Evolutionary conservation across 2,113 vertebrate species (phyloP).

Genomic region (Steatornis caripensis): DNA sequence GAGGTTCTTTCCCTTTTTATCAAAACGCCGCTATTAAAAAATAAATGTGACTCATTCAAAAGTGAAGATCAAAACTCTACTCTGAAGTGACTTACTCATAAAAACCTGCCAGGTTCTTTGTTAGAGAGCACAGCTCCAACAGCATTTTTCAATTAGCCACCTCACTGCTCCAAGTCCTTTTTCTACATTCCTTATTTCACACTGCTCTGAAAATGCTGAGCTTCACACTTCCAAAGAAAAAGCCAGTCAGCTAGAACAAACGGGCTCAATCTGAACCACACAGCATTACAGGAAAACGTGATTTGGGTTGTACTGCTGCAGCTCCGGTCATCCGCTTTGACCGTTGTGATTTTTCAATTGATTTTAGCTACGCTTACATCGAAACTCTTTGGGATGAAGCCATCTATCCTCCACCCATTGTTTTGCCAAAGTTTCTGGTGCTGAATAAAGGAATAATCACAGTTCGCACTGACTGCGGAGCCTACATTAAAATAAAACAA

Average conservation of each 20-base stretch:
- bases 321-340: not conserved
- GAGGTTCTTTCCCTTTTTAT: not conserved
- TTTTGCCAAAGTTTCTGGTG: not conserved
- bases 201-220: slow-evolving; percentile 63
- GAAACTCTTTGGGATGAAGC: not conserved
- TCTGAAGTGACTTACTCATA: slow-evolving; percentile 24
- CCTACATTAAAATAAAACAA: not conserved
- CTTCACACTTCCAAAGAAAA: slow-evolving; percentile 59
- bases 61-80: slow-evolving; percentile 38
- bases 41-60: slow-evolving; percentile 9
- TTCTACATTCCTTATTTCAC: slow-evolving; percentile 55
- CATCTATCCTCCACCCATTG: not conserved
- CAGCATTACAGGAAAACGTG: not conserved
- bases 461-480: not conserved
- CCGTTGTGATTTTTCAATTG: not conserved
- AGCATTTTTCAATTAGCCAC: slow-evolving; percentile 65
- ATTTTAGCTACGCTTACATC: not conserved
- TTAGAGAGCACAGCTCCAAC: slow-evolving; percentile 12
- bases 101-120: slow-evolving; percentile 38
- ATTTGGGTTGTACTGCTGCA: not conserved
- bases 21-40: slow-evolving; percentile 2
- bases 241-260: slow-evolving; percentile 62
- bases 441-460: slow-evolving; percentile 1
- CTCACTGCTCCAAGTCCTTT: slow-evolving; percentile 56
- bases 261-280: slow-evolving; percentile 1